phyloP scores from a whole-genome alignment of 2,888 invertebrate species.

The Unio delphinus region DNA sequence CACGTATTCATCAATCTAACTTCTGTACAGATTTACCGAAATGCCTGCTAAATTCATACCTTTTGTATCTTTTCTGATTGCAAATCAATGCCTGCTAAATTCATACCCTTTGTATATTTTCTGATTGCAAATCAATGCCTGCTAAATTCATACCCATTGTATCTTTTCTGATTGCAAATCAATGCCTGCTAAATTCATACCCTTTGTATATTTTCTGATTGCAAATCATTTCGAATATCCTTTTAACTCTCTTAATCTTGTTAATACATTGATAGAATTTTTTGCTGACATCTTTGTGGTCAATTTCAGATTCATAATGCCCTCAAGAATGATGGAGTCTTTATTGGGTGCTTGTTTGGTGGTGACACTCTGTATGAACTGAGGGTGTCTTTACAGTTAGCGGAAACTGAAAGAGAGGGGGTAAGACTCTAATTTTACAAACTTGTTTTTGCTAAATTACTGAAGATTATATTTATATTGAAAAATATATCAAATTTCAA shows the following conservation, averaged over 20 bases:
- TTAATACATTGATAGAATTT: not conserved
- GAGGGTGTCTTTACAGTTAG: slow-evolving; percentile 89
- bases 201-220: no score
- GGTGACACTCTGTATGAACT: slow-evolving; percentile 95
- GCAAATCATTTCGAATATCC: no score
- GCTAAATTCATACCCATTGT: no score
- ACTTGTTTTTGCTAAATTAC: not conserved
- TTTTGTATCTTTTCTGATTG: no score
- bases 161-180: no score
- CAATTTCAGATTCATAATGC: slow-evolving; percentile 73
- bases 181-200: no score
- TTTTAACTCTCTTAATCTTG: not conserved
- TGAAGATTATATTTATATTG: not conserved
- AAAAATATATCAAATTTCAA: not conserved
- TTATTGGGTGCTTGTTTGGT: slow-evolving; percentile 94
- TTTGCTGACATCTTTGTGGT: not conserved
- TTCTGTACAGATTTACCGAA: no score
- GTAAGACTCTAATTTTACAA: slow-evolving; percentile 34
- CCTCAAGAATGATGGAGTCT: slow-evolving; percentile 91
- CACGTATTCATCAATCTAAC: no score
- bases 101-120: no score
- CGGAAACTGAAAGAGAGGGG: slow-evolving; percentile 83
- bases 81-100: no score
- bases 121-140: no score
- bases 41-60: no score